A percentile compares a stretch with the other conserved stretches of the same genome.
These are phyloP conservation scores for Drosophila multiciliata DNA, from an alignment of 2,888 invertebrate genomes.

Conservation along the genomic window DNA sequence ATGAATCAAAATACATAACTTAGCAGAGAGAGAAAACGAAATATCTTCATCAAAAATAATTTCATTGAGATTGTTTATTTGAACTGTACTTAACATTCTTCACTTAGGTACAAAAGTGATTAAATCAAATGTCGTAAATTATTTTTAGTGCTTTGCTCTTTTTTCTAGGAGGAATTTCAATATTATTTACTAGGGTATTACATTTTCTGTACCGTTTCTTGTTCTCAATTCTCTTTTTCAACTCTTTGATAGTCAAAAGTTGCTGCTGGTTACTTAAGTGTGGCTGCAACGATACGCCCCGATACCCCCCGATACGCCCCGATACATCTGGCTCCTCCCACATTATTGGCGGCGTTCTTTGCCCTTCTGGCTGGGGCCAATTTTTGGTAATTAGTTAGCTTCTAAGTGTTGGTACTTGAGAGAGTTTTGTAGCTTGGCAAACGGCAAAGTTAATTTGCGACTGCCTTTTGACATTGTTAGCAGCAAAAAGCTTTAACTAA, in stretches of 20 bases:
- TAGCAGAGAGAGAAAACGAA: neutral
- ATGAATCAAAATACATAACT: neutral
- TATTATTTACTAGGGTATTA: neutral
- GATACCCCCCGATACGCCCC: neutral
- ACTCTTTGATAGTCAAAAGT: constrained; percentile 40
- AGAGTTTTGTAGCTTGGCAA: constrained; percentile 20
- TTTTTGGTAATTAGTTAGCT: constrained; percentile 66
- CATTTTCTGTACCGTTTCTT: neutral
- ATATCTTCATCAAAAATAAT: neutral
- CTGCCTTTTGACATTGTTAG: constrained; percentile 62
- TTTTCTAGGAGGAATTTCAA: neutral
- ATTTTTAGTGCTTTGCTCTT: neutral
- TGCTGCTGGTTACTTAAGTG: constrained; percentile 37
- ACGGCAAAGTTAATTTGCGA: constrained; percentile 59
- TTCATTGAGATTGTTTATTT: neutral
- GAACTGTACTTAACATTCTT: neutral
- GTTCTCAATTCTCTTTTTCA: constrained; percentile 19
- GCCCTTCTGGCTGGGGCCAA: constrained; percentile 20
- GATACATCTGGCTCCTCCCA: neutral
- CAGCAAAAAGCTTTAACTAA: constrained; percentile 8
- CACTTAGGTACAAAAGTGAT: neutral
- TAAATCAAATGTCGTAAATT: neutral
- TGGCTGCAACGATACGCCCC: neutral
- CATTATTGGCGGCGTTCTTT: neutral
- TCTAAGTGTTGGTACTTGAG: constrained; percentile 45